phyloP scores from a whole-genome alignment of 1,140 invertebrate species.

The Ceratitis capitata region DNA sequence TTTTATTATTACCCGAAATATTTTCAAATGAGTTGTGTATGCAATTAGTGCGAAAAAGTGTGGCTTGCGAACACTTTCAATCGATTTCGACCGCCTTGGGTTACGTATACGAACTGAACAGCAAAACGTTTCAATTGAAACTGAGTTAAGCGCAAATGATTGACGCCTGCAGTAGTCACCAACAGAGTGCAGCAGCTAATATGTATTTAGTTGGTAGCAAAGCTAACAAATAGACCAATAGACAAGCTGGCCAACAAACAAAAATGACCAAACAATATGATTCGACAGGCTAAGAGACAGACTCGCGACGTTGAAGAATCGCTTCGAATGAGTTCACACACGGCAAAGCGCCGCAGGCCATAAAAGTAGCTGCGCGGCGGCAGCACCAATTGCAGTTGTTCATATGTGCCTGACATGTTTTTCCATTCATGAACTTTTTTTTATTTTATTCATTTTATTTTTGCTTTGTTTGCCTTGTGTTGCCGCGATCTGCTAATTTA shows the following conservation, averaged over 20 bases:
- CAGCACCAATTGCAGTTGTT: background rate
- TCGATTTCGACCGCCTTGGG: background rate
- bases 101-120: constrained; percentile 14
- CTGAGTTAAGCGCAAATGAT: background rate
- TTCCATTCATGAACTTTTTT: too few species aligned
- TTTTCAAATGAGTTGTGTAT: background rate
- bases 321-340: background rate
- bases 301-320: background rate
- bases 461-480: background rate
- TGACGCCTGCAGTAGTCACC: background rate
- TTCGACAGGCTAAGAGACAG: too few species aligned
- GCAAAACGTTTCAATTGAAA: constrained; percentile 24
- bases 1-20: constrained; percentile 31
- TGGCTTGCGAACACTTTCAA: background rate
- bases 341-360: background rate
- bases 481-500: background rate
- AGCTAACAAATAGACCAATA: background rate
- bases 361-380: background rate
- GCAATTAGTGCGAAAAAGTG: background rate
- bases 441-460: background rate
- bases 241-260: background rate
- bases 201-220: background rate
- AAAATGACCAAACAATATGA: constrained; percentile 11
- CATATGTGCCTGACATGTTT: background rate
- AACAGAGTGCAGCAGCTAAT: background rate